Conservation (phyloP, 2,113 vertebrate genomes). For the Campylomormyrus numenius region DNA sequence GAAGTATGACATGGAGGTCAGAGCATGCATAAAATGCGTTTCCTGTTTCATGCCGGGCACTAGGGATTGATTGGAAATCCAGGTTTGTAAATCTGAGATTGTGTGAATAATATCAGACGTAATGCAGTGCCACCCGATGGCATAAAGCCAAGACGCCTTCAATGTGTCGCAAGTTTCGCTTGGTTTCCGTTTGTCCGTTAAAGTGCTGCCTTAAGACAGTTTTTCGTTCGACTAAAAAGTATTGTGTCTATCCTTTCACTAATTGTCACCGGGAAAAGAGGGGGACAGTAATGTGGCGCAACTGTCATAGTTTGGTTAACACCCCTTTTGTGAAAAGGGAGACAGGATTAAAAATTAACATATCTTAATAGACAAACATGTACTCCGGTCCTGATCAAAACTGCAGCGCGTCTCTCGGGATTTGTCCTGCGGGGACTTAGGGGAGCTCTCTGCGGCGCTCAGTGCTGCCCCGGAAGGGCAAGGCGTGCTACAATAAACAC, state of each 20-base stretch:
- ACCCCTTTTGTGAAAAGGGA: conserved; percentile 34
- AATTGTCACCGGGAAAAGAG: background rate
- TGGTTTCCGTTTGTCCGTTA: background rate
- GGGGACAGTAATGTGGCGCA: background rate
- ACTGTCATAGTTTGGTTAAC: conserved; percentile 18
- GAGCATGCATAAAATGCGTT: background rate
- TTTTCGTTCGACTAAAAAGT: background rate
- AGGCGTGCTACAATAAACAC: conserved; percentile 23
- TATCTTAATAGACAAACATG: conserved; percentile 50
- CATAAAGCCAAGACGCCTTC: background rate
- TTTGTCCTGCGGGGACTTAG: conserved; percentile 2
- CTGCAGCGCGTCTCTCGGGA: conserved; percentile 34
- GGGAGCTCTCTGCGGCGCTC: background rate
- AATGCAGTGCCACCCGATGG: background rate
- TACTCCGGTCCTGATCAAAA: conserved; percentile 39
- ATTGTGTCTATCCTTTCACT: background rate
- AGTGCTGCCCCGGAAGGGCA: background rate
- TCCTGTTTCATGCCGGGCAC: background rate
- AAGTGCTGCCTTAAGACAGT: background rate
- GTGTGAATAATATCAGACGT: background rate
- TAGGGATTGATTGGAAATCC: background rate
- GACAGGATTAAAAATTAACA: conserved; percentile 47
- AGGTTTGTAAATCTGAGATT: background rate
- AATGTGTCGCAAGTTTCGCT: background rate
- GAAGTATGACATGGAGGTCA: background rate